Conservation (phyloP, 23 tunicate genomes). For the Botrylloides violaceus region DNA sequence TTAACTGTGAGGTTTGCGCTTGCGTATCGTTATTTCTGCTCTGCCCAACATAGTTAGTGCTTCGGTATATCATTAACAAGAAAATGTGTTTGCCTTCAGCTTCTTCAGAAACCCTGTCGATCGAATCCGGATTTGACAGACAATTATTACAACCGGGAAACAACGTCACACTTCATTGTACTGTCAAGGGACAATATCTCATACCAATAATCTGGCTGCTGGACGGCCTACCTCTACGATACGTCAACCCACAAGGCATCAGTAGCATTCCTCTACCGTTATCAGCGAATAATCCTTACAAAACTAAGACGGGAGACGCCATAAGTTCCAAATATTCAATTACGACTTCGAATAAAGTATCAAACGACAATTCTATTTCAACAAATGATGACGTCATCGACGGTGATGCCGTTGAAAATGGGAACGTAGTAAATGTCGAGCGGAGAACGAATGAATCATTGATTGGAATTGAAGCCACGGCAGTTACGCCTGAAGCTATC, state of each 20-base stretch:
- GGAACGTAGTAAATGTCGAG: background rate
- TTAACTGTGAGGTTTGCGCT: too few species aligned
- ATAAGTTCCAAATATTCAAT: conserved; percentile 3
- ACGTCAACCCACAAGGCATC: background rate
- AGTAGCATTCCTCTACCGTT: background rate
- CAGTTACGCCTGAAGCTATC: background rate
- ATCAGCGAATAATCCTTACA: conserved; percentile 19
- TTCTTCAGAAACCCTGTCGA: background rate
- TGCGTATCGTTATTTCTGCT: too few species aligned
- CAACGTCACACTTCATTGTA: conserved; percentile 12
- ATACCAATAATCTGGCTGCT: conserved; percentile 27
- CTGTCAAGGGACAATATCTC: conserved; percentile 11
- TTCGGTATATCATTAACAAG: too few species aligned
- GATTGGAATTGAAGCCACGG: background rate
- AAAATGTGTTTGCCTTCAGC: background rate
- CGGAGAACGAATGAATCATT: background rate
- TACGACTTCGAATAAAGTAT: conserved; percentile 6
- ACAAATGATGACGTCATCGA: background rate
- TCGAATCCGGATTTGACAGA: conserved; percentile 14
- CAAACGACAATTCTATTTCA: background rate
- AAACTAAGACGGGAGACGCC: background rate
- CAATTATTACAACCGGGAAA: background rate
- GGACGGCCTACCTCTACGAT: conserved; percentile 23
- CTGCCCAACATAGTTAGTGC: too few species aligned
- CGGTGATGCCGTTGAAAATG: background rate